phyloP scores from a whole-genome alignment of 92 coral and sea anemone species.

The Porites divaricata region DNA sequence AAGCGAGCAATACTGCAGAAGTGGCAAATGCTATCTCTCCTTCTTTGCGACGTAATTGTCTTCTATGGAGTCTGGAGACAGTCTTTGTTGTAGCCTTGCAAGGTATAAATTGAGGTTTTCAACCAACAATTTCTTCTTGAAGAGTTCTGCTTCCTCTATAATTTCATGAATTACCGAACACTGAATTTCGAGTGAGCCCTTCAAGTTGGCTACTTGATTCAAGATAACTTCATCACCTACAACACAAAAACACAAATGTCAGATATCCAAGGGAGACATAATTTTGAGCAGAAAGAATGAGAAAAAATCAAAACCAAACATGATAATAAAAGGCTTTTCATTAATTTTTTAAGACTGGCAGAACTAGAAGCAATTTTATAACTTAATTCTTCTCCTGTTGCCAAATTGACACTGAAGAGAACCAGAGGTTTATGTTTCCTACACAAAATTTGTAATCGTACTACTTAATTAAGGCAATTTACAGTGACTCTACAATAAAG shows the following conservation, averaged over 20 bases:
- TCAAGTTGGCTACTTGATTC: constrained; percentile 73
- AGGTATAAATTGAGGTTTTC: constrained; percentile 71
- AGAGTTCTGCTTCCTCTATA: constrained; percentile 89
- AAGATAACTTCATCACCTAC: constrained; percentile 83
- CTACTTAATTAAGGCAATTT: no score
- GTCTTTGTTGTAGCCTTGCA: constrained; percentile 44
- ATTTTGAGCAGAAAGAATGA: background rate
- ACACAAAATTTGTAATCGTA: no score
- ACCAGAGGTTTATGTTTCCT: no score
- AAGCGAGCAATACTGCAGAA: background rate
- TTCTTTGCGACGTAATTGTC: background rate
- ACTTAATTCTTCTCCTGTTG: no score
- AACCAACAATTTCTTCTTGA: constrained; percentile 85
- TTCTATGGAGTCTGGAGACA: constrained; percentile 36
- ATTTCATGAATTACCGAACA: constrained; percentile 72
- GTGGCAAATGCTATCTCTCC: constrained; percentile 41
- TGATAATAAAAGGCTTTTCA: no score
- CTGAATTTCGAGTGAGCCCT: constrained; percentile 85
- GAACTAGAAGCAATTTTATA: no score
- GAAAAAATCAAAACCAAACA: background rate
- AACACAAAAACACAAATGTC: constrained; percentile 2
- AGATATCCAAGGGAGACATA: background rate
- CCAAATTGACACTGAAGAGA: no score
- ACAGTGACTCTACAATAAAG: no score
- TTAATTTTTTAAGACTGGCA: no score